Base-by-base conservation (phyloP, 2,797 vertebrate genomes). In the Mus caroli region DNA sequence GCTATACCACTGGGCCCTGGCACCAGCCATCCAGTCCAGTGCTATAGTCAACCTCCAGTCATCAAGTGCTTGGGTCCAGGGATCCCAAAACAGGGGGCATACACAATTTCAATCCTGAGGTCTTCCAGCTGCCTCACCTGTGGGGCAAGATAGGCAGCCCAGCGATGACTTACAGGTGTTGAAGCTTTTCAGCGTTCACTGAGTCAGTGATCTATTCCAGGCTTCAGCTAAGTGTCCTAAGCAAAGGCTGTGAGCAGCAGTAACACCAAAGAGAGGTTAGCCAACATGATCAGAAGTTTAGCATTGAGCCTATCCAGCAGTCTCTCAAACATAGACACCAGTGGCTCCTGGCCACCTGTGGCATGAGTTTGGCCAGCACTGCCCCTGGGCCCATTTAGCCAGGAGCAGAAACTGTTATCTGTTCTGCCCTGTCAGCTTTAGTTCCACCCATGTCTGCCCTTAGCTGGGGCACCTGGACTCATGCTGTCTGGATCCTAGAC, bases 31-130 rank as follows among this genome's bases (percentile, higher is more conserved):
- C 98, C 94, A 98, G 97, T 88, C 98, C 98, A 20, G 98, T 98
- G 97, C 98, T 98, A 97, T 98, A 98, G 96, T 99, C 98, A 40
- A 98, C 98, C 95, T 98, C 98, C 67, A 99, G 96, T 85, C 98
- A 98, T 96, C 98, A 98, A 95, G 98, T 98, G 82, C 98, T 96
- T 94, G 99, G 98, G 93, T 99, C 98, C 97, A 98, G 92, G 96
- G 98, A 99, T 69, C 98, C 98, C 98, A 98, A 98, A 99, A 98
- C 98, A 0, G n/a, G 10, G 22, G 15, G 98, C 98, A 0, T 98
- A 99, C 43, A 99, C 98, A 0, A 98, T 98, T 97, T 99, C 98
- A 0, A 99, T 99, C 92, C 98, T 98, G 0, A 98, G 97, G 95
- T 99, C 98, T 88, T 99, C 98, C 82, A 98, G 97, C 71, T 99